Evolutionary conservation across 2,797 vertebrate genomes (phyloP).

Genomic region (Echiichthys vipera): DNA sequence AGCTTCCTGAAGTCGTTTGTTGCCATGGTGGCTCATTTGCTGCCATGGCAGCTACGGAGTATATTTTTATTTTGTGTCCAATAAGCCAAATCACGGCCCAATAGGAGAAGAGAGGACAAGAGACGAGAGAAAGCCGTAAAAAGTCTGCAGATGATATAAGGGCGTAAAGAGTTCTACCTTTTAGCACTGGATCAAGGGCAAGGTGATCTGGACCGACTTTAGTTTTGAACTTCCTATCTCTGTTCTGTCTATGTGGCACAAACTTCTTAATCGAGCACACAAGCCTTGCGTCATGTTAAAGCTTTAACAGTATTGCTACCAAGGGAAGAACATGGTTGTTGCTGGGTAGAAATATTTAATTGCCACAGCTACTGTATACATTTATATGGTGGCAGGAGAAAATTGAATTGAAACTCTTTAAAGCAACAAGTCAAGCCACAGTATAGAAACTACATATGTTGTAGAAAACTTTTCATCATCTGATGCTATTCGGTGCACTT

Average conservation of each 20-base stretch:
- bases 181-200: conserved; percentile 78
- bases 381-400: conserved; percentile 27
- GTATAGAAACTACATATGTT: background rate
- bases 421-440: conserved; percentile 51
- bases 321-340: conserved; percentile 68
- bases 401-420: conserved; percentile 37
- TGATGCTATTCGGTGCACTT: conserved; percentile 8
- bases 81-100: conserved; percentile 84
- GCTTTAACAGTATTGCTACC: conserved; percentile 57
- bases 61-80: conserved; percentile 87
- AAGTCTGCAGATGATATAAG: conserved; percentile 80
- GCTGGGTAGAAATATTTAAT: conserved; percentile 69
- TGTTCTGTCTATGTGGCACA: conserved; percentile 62
- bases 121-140: conserved; percentile 79
- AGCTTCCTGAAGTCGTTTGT: conserved; percentile 80
- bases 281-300: conserved; percentile 53
- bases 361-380: conserved; percentile 38
- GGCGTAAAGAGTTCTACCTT: conserved; percentile 71
- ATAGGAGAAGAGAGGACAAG: conserved; percentile 71
- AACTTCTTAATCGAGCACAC: conserved; percentile 74
- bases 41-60: conserved; percentile 80
- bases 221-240: conserved; percentile 71
- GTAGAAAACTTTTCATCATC: background rate
- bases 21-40: conserved; percentile 84
- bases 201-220: conserved; percentile 73